Conservation (phyloP, 2,888 invertebrate genomes). For the Scaptomyza flava region DNA sequence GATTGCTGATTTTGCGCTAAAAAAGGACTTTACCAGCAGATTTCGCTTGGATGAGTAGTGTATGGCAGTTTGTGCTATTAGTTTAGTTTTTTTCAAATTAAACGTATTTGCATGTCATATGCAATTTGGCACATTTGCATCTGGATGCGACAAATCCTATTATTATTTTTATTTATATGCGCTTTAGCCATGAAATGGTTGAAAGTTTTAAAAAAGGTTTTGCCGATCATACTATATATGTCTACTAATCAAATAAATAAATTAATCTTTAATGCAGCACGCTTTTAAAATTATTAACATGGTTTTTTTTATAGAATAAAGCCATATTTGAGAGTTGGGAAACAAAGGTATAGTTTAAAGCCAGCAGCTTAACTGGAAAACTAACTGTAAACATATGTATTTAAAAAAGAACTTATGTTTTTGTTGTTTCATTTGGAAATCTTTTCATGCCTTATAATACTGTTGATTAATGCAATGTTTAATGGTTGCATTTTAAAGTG, state of each 20-base stretch:
- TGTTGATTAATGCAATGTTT: conserved; percentile 38
- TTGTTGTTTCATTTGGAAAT: conserved; percentile 11
- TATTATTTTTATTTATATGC: conserved; percentile 13
- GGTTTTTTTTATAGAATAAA: too few species aligned
- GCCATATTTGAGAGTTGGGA: not conserved
- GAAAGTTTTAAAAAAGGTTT: not conserved
- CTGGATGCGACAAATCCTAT: conserved; percentile 21
- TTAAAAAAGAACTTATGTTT: not conserved
- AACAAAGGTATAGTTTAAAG: not conserved
- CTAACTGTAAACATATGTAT: too few species aligned
- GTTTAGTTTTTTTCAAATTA: conserved; percentile 79
- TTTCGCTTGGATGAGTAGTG: conserved; percentile 20
- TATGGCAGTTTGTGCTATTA: conserved; percentile 61
- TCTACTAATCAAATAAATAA: not conserved
- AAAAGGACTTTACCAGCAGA: conserved; percentile 33
- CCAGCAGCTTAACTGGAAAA: too few species aligned
- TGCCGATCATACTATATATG: not conserved
- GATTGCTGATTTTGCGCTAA: conserved; percentile 47
- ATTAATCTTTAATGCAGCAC: not conserved
- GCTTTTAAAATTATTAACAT: not conserved
- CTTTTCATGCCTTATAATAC: conserved; percentile 45
- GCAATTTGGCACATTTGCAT: conserved; percentile 55
- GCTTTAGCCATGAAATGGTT: conserved; percentile 1
- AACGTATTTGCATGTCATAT: conserved; percentile 77
- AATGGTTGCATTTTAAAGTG: conserved; percentile 63